A percentile compares a stretch with the other conserved stretches of the same genome.
phyloP scores from a whole-genome alignment of 2,113 vertebrate species.

The Semnopithecus entellus region DNA sequence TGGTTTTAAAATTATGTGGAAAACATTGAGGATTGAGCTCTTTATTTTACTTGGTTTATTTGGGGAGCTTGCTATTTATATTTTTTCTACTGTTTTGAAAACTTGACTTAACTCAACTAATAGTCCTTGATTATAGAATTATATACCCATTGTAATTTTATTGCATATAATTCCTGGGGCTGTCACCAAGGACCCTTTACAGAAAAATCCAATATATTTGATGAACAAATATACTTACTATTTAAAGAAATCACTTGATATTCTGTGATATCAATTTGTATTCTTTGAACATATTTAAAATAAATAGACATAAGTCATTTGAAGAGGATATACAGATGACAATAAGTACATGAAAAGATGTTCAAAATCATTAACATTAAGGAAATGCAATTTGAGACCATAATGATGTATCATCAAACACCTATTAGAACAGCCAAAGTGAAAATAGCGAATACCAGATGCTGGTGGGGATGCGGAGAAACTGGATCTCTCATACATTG shows the following conservation, averaged over 20 bases:
- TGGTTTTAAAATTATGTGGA: slow-evolving; percentile 7
- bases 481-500: not conserved
- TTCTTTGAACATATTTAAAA: not conserved
- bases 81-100: not conserved
- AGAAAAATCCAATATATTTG: not conserved
- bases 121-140: not conserved
- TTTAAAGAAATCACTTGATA: slow-evolving; percentile 2
- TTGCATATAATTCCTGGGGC: not conserved
- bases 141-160: not conserved
- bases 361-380: not conserved
- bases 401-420: not conserved
- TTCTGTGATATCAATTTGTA: not conserved
- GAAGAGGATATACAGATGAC: not conserved
- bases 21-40: not conserved
- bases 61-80: not conserved
- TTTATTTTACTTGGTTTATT: slow-evolving; percentile 23
- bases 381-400: not conserved
- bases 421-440: not conserved
- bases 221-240: not conserved
- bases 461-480: not conserved
- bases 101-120: not conserved
- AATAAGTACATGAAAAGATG: not conserved
- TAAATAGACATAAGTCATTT: not conserved
- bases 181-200: not conserved
- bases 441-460: not conserved